Conservation (phyloP, 2,797 vertebrate genomes). For the Chaunax sp. region DNA sequence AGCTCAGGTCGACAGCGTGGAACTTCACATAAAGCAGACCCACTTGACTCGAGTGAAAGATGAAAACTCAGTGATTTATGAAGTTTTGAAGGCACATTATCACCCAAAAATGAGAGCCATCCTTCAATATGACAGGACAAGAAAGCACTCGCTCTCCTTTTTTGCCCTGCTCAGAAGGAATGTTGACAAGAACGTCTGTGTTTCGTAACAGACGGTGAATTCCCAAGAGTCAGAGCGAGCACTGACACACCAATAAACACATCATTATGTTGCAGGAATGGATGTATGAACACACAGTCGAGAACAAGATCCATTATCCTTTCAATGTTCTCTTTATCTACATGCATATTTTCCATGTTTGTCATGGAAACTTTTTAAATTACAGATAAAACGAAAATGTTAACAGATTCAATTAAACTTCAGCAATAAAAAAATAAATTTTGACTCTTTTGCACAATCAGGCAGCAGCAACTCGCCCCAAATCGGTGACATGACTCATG, state of each 20-base stretch:
- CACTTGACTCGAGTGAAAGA: constrained; percentile 34
- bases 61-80: constrained; percentile 50
- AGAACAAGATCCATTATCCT: constrained; percentile 24
- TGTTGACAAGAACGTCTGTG: constrained; percentile 50
- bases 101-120: constrained; percentile 60
- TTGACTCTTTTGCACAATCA: constrained; percentile 23
- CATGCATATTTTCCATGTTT: constrained; percentile 29
- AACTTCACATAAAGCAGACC: constrained; percentile 31
- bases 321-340: constrained; percentile 38
- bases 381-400: constrained; percentile 41
- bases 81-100: constrained; percentile 55
- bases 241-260: constrained; percentile 50
- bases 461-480: constrained; percentile 31
- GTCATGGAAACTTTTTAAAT: constrained; percentile 42
- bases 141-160: constrained; percentile 42
- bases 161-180: constrained; percentile 31
- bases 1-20: constrained; percentile 17
- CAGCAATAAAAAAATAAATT: constrained; percentile 44
- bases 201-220: constrained; percentile 55
- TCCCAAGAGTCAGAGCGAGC: constrained; percentile 41
- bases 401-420: constrained; percentile 57
- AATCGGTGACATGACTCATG: constrained; percentile 53
- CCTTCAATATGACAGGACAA: constrained; percentile 68
- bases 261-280: constrained; percentile 36
- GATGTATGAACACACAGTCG: constrained; percentile 24